Evolutionary conservation across 1,140 invertebrate genomes (phyloP), one percentile per base, ranked within the genome.

Genomic region (Thaumatotibia leucotreta): DNA sequence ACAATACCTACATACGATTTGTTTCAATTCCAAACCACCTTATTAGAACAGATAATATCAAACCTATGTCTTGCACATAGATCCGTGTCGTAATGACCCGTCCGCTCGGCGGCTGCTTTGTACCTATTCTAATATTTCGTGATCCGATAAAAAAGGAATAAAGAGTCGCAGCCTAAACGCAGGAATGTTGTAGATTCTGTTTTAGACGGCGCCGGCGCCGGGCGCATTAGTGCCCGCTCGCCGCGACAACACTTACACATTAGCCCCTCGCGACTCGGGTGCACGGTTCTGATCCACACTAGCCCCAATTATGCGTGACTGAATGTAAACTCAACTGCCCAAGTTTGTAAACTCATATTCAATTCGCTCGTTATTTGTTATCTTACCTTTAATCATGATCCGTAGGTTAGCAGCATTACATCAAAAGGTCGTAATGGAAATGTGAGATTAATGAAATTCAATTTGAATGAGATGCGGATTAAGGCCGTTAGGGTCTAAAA

Each of bases 131-230:
- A 84, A 82, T 84, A 84, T 83, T 85, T 80, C 82, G 80, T 83
- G 83, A 82, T 79, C 80, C 79, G 82, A 88, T 88, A 88, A 86
- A 86, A 88, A 88, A 86, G 79, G 84, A 86, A 84, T 83, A 84
- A 82, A 78, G 77, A 69, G 74, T 77, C 74, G 75, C 82, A 77
- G 70, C 73, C 83, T 84, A 84, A 86, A 83, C 84, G 82, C 78
- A 86, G 83, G 84, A 87, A 87, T 86, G 86, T 82, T 81, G 83
- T 84, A 77, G 75, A 81, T 82, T 79, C 81, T 79, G 83, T 84
- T 82, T 83, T 79, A 84, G 81, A 79, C 83, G 75, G 84, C 86
- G 86, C 86, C 84, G 86, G 86, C 86, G 86, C 86, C 86, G 83
- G 75, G 70, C 82, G 84, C 86, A 89, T 89, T 87, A 89, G 84